Conservation (phyloP, 2,888 invertebrate genomes). For the Didymodactylos carnosus region DNA sequence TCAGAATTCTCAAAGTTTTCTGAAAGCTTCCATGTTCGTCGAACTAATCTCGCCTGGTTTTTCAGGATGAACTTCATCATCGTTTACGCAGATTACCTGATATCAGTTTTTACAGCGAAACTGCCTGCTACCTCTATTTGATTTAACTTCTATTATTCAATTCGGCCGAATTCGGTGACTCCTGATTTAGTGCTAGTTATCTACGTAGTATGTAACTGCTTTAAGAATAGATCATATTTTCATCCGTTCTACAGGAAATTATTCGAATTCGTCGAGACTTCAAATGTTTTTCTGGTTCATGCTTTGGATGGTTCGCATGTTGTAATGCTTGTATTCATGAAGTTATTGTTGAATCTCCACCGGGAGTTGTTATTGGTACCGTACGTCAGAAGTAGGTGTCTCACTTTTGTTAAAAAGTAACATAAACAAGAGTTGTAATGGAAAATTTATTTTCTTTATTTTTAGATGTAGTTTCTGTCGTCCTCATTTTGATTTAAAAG, state of each 20-base stretch:
- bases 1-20: too few relatives aligned
- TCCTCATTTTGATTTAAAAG: background rate
- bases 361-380: constrained; percentile 25
- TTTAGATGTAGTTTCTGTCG: background rate
- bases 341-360: constrained; percentile 26
- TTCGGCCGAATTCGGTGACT: too few relatives aligned
- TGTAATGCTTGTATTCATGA: constrained; percentile 22
- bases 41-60: too few relatives aligned
- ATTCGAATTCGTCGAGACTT: constrained; percentile 25
- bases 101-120: too few relatives aligned
- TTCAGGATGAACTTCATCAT: too few relatives aligned
- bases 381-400: constrained; percentile 25
- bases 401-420: background rate
- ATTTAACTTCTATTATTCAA: too few relatives aligned
- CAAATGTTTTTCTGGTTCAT: constrained; percentile 25
- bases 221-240: too few relatives aligned
- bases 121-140: too few relatives aligned
- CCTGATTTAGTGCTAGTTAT: too few relatives aligned
- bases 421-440: background rate
- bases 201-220: too few relatives aligned
- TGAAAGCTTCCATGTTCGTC: too few relatives aligned
- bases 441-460: background rate
- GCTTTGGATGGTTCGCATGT: constrained; percentile 25
- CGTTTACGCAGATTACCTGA: too few relatives aligned
- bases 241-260: constrained; percentile 23